Percentiles rank a stretch among this genome's conserved stretches.
Evolutionary conservation across 2,888 invertebrate genomes (phyloP).

Genomic region (Cerceris ruficornis): DNA sequence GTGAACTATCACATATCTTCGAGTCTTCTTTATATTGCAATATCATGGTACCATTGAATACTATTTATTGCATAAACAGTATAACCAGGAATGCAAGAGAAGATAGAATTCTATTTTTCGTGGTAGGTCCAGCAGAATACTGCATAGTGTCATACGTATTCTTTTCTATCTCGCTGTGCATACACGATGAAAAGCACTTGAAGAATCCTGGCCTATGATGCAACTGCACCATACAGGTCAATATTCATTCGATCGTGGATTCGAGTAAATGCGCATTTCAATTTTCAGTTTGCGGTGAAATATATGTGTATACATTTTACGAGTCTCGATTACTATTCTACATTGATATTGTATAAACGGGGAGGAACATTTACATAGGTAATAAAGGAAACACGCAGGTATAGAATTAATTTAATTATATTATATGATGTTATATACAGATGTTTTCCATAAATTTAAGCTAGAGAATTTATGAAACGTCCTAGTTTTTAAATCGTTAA

Average conservation of each 20-base stretch:
- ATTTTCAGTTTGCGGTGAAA: background rate
- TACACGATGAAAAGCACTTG: conserved; percentile 11
- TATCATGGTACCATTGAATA: background rate
- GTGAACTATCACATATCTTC: no score
- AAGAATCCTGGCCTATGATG: background rate
- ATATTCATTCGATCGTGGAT: conserved; percentile 6
- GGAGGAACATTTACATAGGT: no score
- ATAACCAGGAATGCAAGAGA: background rate
- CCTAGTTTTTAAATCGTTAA: no score
- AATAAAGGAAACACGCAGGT: no score
- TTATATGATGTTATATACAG: no score
- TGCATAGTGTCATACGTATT: conserved; percentile 2
- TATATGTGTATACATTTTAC: background rate
- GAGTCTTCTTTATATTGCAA: background rate
- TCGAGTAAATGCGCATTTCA: conserved; percentile 1
- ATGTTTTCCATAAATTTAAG: no score
- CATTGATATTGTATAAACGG: no score
- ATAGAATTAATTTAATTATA: no score
- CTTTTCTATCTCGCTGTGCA: background rate
- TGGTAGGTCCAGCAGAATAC: conserved; percentile 11
- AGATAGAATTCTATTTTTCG: conserved; percentile 1
- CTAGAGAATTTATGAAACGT: no score
- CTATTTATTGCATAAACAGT: background rate
- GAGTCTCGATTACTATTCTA: background rate
- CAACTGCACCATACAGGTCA: conserved; percentile 5